Conservation (phyloP, 2,888 invertebrate genomes). For the Uropetala carovei region DNA sequence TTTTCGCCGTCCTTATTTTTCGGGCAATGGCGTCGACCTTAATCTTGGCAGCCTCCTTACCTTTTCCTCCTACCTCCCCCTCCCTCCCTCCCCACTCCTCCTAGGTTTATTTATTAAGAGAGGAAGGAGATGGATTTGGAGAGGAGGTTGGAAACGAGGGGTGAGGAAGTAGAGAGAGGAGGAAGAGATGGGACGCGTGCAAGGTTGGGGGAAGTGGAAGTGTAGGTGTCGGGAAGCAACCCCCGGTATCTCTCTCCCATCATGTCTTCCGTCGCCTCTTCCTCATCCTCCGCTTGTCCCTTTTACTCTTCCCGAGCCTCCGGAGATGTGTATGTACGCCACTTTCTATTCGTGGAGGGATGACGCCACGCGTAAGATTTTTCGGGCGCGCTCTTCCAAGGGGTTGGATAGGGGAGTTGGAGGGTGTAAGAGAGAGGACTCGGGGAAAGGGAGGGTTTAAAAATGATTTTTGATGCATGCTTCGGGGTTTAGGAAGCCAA, state of each 20-base stretch:
- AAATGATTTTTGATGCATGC: too few relatives aligned
- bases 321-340: background rate
- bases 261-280: background rate
- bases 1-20: constrained; percentile 61
- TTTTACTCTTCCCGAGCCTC: background rate
- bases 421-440: background rate
- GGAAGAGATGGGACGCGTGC: background rate
- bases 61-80: background rate
- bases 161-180: background rate
- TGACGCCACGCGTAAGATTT: constrained; percentile 31
- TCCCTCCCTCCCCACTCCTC: background rate
- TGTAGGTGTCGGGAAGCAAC: background rate
- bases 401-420: background rate
- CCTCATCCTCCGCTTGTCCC: background rate
- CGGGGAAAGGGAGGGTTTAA: background rate
- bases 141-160: background rate
- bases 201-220: background rate
- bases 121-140: background rate
- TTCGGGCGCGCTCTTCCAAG: background rate
- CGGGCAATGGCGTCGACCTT: constrained; percentile 57
- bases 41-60: constrained; percentile 47
- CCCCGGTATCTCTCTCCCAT: background rate
- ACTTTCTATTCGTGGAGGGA: constrained; percentile 35
- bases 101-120: constrained; percentile 12
- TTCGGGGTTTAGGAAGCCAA: background rate